Evolutionary conservation across 2,797 vertebrate species (phyloP), one percentile per base, ranked within the genome.

Genomic region (Lerista edwardsae): DNA sequence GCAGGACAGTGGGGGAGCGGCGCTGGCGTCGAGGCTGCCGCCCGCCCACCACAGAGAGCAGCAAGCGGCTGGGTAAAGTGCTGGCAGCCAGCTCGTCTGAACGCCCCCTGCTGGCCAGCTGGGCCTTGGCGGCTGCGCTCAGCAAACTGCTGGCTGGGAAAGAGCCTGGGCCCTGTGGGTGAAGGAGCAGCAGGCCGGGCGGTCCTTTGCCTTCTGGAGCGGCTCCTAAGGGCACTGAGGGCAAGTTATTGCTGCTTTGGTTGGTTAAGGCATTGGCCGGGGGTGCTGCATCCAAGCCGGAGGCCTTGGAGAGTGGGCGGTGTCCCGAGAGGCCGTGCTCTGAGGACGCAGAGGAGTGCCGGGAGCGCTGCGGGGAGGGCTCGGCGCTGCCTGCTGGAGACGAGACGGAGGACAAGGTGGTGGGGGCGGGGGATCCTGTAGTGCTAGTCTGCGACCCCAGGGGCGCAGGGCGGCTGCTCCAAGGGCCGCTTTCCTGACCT

Each of bases 81-180:
- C 98, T 98, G 93, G 93, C 87, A 91, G 90, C 86, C 87, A 91
- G 88, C 21, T 85, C 75, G 57, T 91, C 80, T 19, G 86, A 84
- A 90, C 93, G 88, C 84, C 91, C 93, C 84, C 89, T 89, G 94
- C 93, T 97, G 75, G 96, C 97, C 93, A 97, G 94, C 95, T 98
- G 97, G 92, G 97, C 97, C 95, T 97, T 98, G 91, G 98, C 97
- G 7, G 98, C 98, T 8, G 97, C 97, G 34, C 97, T 98, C 61
- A 98, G 97, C 75, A 98, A 94, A 90, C 96, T 98, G 91, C 98
- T 98, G 75, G 98, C 97, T 17, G 97, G 97, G 91, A 98, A 98
- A 59, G 98, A 96, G 69, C 95, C 88, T 36, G 97, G 93, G 94
- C 97, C 96, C 76, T 97, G 97, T 73, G 95, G 96, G 83, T 97